A percentile compares a stretch with the other conserved stretches of the same genome.
Evolutionary conservation across 2,113 vertebrate species (phyloP).

Genomic region (Conger conger): DNA sequence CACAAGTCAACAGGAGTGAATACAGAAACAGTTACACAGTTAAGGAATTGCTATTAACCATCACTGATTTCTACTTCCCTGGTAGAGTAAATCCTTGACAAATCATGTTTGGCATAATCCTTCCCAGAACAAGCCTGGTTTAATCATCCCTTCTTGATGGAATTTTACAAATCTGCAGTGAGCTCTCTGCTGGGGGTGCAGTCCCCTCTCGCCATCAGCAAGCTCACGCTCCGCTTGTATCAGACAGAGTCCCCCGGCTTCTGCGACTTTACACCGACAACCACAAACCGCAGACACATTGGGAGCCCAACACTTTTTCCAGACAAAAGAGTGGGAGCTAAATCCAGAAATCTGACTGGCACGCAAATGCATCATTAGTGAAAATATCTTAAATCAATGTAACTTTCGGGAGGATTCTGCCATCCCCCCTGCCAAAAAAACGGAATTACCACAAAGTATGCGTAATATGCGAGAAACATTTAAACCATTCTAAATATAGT

Average conservation of each 20-base stretch:
- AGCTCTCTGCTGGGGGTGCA: constrained; percentile 12
- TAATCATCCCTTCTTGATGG: constrained; percentile 46
- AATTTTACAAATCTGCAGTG: constrained; percentile 45
- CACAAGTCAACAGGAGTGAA: background rate
- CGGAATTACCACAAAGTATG: background rate
- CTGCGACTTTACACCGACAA: background rate
- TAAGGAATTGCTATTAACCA: constrained; percentile 13
- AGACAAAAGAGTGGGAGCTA: background rate
- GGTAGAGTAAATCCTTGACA: constrained; percentile 29
- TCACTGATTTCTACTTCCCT: constrained; percentile 9
- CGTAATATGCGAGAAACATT: background rate
- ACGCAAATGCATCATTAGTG: background rate
- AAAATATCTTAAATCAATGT: background rate
- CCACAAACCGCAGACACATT: background rate
- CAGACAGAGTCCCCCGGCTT: background rate
- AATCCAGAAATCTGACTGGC: background rate
- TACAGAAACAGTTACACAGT: constrained; percentile 1
- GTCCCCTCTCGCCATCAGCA: background rate
- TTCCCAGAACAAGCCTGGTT: constrained; percentile 37
- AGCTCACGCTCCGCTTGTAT: background rate
- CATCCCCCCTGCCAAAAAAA: background rate
- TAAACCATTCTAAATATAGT: constrained; percentile 13
- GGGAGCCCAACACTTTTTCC: background rate
- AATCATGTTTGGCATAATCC: constrained; percentile 49
- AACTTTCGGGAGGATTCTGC: background rate